Conservation (phyloP, 2,113 vertebrate species). For the Colius striatus region DNA sequence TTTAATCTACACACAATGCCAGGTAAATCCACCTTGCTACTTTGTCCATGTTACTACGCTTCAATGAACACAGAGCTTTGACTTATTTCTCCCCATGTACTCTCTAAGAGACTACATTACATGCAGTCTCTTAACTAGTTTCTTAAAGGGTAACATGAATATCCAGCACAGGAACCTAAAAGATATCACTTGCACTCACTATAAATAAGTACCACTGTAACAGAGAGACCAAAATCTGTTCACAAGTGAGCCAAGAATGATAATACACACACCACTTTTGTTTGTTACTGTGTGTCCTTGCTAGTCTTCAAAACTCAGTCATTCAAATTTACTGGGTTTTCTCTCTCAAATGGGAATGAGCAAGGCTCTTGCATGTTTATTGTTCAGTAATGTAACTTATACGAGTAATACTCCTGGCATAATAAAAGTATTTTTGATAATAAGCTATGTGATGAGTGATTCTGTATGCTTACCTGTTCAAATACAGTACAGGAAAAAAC, state of each 20-base stretch:
- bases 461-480: not conserved
- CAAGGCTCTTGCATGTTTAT: not conserved
- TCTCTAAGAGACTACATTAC: not conserved
- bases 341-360: not conserved
- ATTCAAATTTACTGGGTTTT: not conserved
- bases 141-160: not conserved
- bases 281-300: not conserved
- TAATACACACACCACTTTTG: not conserved
- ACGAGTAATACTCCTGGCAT: not conserved
- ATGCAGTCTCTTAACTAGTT: not conserved
- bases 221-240: not conserved
- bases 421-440: not conserved
- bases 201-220: not conserved
- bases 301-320: not conserved
- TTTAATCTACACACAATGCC: not conserved
- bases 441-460: not conserved
- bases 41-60: accelerated
- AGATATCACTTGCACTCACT: not conserved
- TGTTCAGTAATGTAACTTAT: not conserved
- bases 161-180: not conserved
- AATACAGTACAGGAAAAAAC: not conserved
- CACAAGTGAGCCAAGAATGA: not conserved
- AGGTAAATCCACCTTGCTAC: not conserved
- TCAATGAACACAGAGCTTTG: not conserved
- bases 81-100: not conserved